Base-by-base conservation (phyloP, 2,888 invertebrate species). In the Lacanobia oleracea region DNA sequence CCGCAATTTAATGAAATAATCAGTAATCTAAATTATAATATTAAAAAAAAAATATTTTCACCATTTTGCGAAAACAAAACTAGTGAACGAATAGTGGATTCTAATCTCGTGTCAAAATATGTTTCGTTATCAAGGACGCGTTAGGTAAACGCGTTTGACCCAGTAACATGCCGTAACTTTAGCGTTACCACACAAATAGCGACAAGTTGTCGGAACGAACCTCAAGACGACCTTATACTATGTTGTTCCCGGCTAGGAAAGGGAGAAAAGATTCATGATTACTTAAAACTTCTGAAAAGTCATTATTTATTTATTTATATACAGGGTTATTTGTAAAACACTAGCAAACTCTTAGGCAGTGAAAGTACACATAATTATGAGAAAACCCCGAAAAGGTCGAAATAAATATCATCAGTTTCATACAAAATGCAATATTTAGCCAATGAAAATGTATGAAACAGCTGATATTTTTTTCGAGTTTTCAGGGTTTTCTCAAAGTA, bases 81-180 rank as follows among this genome's bases (percentile, higher is more conserved):
- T n/a, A 9, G 48, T 64, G 45, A 63, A 57, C 18, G 43, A 48
- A 45, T 59, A 51, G 68, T 57, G 75, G 60, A 71, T 78, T 69
- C 63, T 78, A 77, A 85, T 83, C 61, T 75, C 37, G 54, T 75
- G 62, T 67, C 81, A 51, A 72, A 82, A 79, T 75, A 68, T 56
- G 60, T 78, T 84, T 79, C 75, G 79, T 71, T 86, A 86, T 82
- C 84, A 85, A 85, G 85, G 85, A 71, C 75, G 57, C 51, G 33
- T 85, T 62, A 75, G 57, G 81, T 74, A 86, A 85, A 78, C 57
- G 61, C 48, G 64, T 66, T 73, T 86, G 86, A 81, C 84, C 80
- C 64, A 80, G 72, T 83, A 84, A 71, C 57, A 48, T 12, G 54
- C 33, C 37, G 67, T 61, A 75, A 77, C 67, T 50, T 62, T 63